A percentile compares a stretch with the other conserved stretches of the same genome.
phyloP scores from a whole-genome alignment of 2,113 vertebrate species.

The Rhea americana region DNA sequence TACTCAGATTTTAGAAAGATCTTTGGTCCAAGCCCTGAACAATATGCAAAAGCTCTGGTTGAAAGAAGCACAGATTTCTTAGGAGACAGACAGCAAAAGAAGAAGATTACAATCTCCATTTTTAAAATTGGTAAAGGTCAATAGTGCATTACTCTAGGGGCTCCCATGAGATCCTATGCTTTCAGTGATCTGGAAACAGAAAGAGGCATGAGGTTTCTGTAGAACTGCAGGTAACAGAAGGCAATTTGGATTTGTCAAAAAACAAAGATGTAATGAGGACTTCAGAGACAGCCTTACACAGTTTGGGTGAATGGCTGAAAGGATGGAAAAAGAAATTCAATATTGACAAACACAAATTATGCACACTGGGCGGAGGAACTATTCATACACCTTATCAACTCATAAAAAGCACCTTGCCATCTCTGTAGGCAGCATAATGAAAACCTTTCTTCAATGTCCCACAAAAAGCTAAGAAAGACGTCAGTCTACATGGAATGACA shows the following conservation, averaged over 20 bases:
- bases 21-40: background rate
- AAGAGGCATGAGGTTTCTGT: background rate
- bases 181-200: background rate
- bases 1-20: background rate
- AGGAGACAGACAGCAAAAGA: background rate
- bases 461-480: background rate
- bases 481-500: background rate
- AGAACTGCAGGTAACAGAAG: background rate
- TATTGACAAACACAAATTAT: background rate
- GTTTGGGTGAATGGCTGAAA: background rate
- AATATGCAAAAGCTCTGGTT: background rate
- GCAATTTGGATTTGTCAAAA: background rate
- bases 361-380: background rate
- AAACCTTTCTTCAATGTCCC: background rate
- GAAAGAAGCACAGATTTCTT: background rate
- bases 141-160: fast-evolving
- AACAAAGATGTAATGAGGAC: background rate
- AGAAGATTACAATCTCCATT: background rate
- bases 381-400: background rate
- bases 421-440: background rate
- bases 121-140: background rate
- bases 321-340: background rate
- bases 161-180: background rate
- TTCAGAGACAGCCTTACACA: background rate
- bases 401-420: background rate